Base-by-base conservation (phyloP, 2,888 invertebrate genomes). In the Dromius quadrimaculatus region DNA sequence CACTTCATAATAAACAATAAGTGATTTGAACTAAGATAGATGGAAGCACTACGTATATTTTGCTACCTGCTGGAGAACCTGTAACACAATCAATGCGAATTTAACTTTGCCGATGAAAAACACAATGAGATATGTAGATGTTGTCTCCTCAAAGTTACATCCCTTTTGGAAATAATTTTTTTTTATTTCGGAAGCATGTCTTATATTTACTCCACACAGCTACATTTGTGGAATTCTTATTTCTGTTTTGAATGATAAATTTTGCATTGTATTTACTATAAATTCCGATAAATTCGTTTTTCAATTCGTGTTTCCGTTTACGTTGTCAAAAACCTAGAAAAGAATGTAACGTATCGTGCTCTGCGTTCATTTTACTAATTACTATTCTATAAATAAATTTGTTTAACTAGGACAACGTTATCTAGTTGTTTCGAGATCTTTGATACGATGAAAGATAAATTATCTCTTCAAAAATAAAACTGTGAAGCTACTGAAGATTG, bases 1-100 rank as follows among this genome's bases (percentile, higher is more conserved):
- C 66, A 66, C 54, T 66, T 66, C 41, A 41, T 54, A 66, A 66
- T 66, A 64, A 64, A 54, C 66, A 66, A 66, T 66, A 66, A 41
- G 11, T 15, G 20, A 47, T 11, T 22, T 20, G 22, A 11, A 38
- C 28, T 28, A 8, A 5, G 4, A 5, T 5, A 54, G 50, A 54
- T 54, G 15, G 15, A 41, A 19, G 41, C 50, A 28, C 20, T 45
- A 20, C 20, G 47, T 54, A 54, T 5, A 47, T 54, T 54, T 54
- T 28, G 54, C 23, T 54, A 54, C 54, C 15, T 15, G 36, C 59
- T 36, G n/a, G n/a, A n/a, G n/a, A n/a, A n/a, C n/a, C n/a, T n/a
- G n/a, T n/a, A n/a, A n/a, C n/a, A n/a, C n/a, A n/a, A n/a, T n/a
- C n/a, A n/a, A n/a, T n/a, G n/a, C n/a, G n/a, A n/a, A n/a, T n/a